These are phyloP conservation scores for Arbacia lixula DNA, from an alignment of 53 echinoderm and acorn worm species.

Conservation along the genomic window DNA sequence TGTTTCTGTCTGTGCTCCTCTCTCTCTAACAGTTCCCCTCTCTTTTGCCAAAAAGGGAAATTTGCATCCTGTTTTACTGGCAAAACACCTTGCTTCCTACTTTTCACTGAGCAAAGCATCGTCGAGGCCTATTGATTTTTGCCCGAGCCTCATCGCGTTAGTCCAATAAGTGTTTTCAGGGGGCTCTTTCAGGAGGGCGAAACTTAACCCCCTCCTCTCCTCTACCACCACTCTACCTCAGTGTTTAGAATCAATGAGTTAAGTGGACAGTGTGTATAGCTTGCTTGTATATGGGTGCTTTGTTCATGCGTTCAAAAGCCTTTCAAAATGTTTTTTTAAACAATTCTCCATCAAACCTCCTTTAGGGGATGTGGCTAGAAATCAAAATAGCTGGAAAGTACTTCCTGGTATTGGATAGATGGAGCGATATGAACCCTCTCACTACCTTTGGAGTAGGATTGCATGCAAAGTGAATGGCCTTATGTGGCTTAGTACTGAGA, in stretches of 20 bases:
- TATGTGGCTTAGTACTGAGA: too few species aligned
- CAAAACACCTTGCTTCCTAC: conserved; percentile 36
- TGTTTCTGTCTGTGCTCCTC: neutral
- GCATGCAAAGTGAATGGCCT: too few species aligned
- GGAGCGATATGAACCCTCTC: too few species aligned
- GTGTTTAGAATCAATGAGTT: too few species aligned
- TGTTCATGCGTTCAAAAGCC: too few species aligned
- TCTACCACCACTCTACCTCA: neutral
- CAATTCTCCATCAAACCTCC: too few species aligned
- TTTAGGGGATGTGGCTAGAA: too few species aligned
- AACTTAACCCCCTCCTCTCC: neutral
- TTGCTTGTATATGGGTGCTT: too few species aligned
- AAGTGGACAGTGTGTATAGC: too few species aligned
- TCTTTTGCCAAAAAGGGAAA: conserved; percentile 17
- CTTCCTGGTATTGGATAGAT: too few species aligned
- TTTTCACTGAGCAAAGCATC: neutral
- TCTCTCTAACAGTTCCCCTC: neutral
- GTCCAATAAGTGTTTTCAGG: conserved; percentile 17
- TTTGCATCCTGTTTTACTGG: conserved; percentile 22
- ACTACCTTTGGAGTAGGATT: too few species aligned
- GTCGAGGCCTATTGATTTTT: conserved; percentile 28
- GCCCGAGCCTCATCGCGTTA: conserved; percentile 22
- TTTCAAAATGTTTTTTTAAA: conserved; percentile 18
- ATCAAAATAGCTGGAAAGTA: too few species aligned
- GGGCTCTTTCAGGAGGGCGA: neutral